Percentiles rank a stretch among this genome's conserved stretches.
Evolutionary conservation across 2,888 invertebrate genomes (phyloP).

Genomic region (Drosophila acutilabella): DNA sequence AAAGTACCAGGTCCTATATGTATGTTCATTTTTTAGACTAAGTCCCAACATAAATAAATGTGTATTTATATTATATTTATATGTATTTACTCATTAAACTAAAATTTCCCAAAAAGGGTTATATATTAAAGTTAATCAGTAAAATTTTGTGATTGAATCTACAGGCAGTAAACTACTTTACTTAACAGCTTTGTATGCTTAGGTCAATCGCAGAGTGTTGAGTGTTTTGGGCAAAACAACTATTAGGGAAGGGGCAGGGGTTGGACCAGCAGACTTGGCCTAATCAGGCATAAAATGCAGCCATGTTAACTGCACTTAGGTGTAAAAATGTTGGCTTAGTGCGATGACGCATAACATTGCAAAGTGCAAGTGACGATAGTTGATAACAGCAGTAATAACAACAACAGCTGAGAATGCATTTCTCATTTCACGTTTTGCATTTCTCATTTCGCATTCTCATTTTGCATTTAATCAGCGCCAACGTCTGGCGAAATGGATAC

Average conservation of each 20-base stretch:
- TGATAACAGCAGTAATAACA: constrained; percentile 57
- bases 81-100: no score
- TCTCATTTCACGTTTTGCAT: neutral
- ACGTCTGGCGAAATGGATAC: constrained; percentile 62
- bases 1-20: no score
- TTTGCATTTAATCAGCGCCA: constrained; percentile 62
- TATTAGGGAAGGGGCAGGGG: neutral
- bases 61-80: no score
- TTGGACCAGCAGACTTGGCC: constrained; percentile 19
- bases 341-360: constrained; percentile 73
- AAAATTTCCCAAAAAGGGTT: no score
- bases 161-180: constrained; percentile 14
- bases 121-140: neutral
- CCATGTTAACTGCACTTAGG: constrained; percentile 62
- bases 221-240: constrained; percentile 12
- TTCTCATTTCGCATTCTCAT: neutral
- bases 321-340: constrained; percentile 81
- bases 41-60: no score
- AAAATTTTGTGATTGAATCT: constrained; percentile 9
- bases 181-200: constrained; percentile 61
- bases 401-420: constrained; percentile 5
- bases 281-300: constrained; percentile 72
- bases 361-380: constrained; percentile 59
- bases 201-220: constrained; percentile 42
- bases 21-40: no score